Evolutionary conservation across 2,888 invertebrate genomes (phyloP), one percentile per base, ranked within the genome.

Genomic region (Ormyrus nitidulus): DNA sequence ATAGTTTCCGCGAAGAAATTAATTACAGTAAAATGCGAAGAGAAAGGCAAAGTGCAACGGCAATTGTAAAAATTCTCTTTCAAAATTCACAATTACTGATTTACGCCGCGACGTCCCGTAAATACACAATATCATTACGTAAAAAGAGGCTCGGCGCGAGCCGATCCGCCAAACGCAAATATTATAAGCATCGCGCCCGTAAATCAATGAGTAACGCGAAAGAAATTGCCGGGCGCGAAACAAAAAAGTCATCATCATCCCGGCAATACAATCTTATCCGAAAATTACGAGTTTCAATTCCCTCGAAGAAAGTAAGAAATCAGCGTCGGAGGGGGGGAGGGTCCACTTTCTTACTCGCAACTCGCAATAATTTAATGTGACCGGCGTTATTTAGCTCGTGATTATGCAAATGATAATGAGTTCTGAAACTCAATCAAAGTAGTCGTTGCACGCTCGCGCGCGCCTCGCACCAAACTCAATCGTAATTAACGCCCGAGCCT

Each of bases 361-460:
- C 46, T 13, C 53, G 19, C 9, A 53, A 75, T 79, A 75, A 79
- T 75, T 75, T 75, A 65, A 75, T 65, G 56, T 69, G 51, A 13
- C 68, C 4, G 70, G 34, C 66, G 66, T 75, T 76, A 76, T 76
- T 80, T 76, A 72, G 76, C 61, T n/a, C 58, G 34, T n/a, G 68
- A 72, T 77, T 80, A 80, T 80, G 80, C 68, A 80, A 80, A 80
- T 80, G 64, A 34, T 48, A 64, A 80, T 64, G 77, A 80, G 73
- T 80, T 80, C 77, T 80, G 77, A 73, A 80, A 80, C 80, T 80
- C 80, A 80, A 80, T 80, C 80, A 80, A 80, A 80, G 34, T 4
- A 34, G 73, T 77, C 69, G 13, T 54, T 51, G 34, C 49, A 0
- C 10, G n/a, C n/a, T 44, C 61, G 48, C 53, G 56, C 59, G 65